Evolutionary conservation across 2,888 invertebrate species (phyloP).

Genomic region (Cheilosia vernalis): DNA sequence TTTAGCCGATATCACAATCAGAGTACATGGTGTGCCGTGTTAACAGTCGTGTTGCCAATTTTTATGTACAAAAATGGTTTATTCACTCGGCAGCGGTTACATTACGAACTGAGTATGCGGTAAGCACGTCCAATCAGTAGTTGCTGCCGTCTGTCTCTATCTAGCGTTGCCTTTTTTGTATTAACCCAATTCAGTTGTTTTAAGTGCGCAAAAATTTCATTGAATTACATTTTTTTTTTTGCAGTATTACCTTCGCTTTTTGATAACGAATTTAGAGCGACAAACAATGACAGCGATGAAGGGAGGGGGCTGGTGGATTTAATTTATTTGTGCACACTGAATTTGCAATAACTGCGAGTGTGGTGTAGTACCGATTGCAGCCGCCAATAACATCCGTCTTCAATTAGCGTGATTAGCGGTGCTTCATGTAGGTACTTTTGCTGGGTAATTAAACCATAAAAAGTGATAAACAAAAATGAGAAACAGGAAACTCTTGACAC

Average conservation of each 20-base stretch:
- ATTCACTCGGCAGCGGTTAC: not conserved
- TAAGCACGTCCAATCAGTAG: conserved; percentile 32
- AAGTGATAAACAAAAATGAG: not conserved
- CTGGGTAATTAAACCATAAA: conserved; percentile 8
- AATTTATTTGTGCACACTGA: conserved; percentile 12
- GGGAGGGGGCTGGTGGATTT: not conserved
- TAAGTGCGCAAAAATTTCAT: conserved; percentile 58
- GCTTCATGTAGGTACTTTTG: not conserved
- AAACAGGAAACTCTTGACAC: no score
- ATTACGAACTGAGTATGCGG: not conserved
- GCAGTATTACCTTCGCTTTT: conserved; percentile 26
- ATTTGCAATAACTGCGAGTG: conserved; percentile 25
- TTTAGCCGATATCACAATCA: conserved; percentile 16
- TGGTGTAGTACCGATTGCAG: not conserved
- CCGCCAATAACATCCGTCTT: conserved; percentile 19
- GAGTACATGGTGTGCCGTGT: conserved; percentile 20
- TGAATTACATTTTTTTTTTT: conserved; percentile 22
- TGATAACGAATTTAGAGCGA: conserved; percentile 53
- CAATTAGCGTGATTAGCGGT: conserved; percentile 46
- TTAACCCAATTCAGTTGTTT: conserved; percentile 51
- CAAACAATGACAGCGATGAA: not conserved
- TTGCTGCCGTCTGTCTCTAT: not conserved
- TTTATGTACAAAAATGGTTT: conserved; percentile 33
- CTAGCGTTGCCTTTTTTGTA: conserved; percentile 11
- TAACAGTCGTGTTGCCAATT: conserved; percentile 48